Percentiles rank a stretch among this genome's conserved stretches.
Conservation (phyloP, 2,113 vertebrate genomes). For the Bombycilla garrulus region DNA sequence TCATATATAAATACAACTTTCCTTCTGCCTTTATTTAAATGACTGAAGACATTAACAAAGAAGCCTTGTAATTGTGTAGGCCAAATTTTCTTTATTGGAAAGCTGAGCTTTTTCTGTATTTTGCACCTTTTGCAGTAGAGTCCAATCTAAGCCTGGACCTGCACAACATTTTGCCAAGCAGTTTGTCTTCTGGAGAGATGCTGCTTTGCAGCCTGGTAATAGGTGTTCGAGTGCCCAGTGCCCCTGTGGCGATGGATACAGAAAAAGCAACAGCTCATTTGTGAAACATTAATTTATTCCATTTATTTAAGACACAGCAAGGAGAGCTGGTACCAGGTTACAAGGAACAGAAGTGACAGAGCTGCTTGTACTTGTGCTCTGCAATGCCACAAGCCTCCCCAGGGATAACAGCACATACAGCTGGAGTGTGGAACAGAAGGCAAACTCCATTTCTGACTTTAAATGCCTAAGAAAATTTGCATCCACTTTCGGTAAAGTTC, state of each 20-base stretch:
- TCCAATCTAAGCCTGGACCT: background rate
- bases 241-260: background rate
- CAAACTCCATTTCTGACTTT: background rate
- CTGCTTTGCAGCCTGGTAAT: background rate
- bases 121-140: background rate
- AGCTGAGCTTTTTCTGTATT: background rate
- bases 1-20: background rate
- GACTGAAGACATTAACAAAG: background rate
- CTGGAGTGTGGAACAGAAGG: background rate
- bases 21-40: background rate
- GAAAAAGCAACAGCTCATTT: background rate
- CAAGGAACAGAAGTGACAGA: background rate
- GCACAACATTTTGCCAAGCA: background rate
- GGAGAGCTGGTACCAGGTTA: background rate
- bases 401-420: background rate
- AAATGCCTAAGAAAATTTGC: background rate
- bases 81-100: background rate
- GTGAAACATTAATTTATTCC: background rate
- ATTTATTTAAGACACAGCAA: background rate
- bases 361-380: background rate
- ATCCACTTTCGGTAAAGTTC: background rate
- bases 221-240: background rate
- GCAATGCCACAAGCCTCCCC: background rate
- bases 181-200: background rate
- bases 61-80: background rate